Evolutionary conservation across 2,888 invertebrate species (phyloP), one percentile per base, ranked within the genome.

Genomic region (Tetrapedia diversipes): DNA sequence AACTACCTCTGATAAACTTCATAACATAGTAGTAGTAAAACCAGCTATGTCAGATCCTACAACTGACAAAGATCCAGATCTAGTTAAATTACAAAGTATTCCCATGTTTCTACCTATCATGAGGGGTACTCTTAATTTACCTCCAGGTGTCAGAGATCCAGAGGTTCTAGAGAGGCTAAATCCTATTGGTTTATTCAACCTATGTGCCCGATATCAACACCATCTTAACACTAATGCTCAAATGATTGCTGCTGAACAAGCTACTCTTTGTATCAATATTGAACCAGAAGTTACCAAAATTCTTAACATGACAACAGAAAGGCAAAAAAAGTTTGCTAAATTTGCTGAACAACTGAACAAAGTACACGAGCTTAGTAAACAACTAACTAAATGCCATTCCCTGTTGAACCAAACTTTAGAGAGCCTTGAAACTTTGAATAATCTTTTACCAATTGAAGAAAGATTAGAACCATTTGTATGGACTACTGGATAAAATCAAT

Each of bases 51-150:
- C 93, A 7, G 93, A 94, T 68, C 93, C 93, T 1, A 93, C 94
- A 19, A 90, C 94, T 0, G 96, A 96, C 81, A 94, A 95, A 67
- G 97, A 98, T 91, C 95, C 96, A 10, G 96, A 97, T 86, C 94
- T 96, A 64, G 92, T 95, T 54, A 93, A 94, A 76, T 90, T 97
- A 49, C 92, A 96, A 94, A 95, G 94, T 84, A 98, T 98, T 85
- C 98, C 98, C 2, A 96, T 97, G 92, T 98, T 98, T 91, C 92
- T 98, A 65, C 98, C 98, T 0, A 97, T 98, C 59, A 97, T 98
- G 95, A 92, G 98, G 45, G 97, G 97, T 0, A 96, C 97, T 0
- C 92, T 98, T 1, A 97, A 97, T 49, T 92, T 97, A 64, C 97
- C 98, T 0, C 93, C 93, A 27, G 96, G 97, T 0, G 95, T 96